phyloP scores from a whole-genome alignment of 1,140 invertebrate species.

The Gryllus bimaculatus region DNA sequence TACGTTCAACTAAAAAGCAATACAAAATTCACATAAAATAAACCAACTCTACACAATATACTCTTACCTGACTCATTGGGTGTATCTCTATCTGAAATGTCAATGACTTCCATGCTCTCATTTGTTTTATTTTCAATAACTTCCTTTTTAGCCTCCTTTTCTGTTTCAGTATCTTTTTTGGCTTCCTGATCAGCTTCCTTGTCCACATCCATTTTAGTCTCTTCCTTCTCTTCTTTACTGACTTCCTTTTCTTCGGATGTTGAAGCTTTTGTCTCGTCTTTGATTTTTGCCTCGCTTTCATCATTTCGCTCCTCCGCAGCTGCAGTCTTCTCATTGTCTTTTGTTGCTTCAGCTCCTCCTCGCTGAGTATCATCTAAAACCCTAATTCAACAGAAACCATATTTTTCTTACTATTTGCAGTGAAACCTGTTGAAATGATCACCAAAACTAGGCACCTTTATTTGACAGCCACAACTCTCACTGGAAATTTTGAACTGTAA shows the following conservation, averaged over 20 bases:
- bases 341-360: not conserved
- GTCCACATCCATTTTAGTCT: constrained; percentile 21
- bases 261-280: constrained; percentile 13
- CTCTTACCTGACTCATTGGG: not conserved
- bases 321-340: not conserved
- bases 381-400: not conserved
- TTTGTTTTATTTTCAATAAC: constrained; percentile 18
- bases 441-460: no score
- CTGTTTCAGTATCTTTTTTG: constrained; percentile 27
- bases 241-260: constrained; percentile 22
- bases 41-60: not conserved
- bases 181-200: not conserved
- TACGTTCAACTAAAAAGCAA: no score
- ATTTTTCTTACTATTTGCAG: no score
- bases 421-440: no score
- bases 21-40: not conserved
- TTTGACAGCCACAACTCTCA: no score
- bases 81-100: not conserved
- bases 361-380: not conserved
- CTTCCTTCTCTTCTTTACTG: constrained; percentile 27
- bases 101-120: constrained; percentile 20
- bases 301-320: constrained; percentile 24
- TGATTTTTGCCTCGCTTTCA: constrained; percentile 27
- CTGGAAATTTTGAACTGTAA: no score
- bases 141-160: constrained; percentile 10